Evolutionary conservation across 2,113 vertebrate genomes (phyloP), one percentile per base, ranked within the genome.

Genomic region (Mustelus asterias): DNA sequence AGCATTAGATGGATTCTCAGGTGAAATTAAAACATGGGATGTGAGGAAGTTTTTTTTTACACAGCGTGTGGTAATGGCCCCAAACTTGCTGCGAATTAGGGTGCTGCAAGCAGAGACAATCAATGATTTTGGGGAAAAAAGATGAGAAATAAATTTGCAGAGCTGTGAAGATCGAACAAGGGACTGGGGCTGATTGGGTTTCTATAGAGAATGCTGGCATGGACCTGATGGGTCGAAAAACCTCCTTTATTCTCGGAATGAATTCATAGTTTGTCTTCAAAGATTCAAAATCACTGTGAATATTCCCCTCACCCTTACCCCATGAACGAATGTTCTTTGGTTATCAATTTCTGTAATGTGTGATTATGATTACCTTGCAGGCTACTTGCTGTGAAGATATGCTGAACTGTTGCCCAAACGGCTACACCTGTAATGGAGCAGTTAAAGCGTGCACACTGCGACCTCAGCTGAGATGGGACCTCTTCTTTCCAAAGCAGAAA

Each of bases 301-400:
- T 65, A 5, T 29, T 48, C 24, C 41, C 9, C n/a, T 54, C 18
- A 90, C 60, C 26, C 54, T 58, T 60, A 7, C 9, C 9, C 44
- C 29, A 26, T 26, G 10, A 89, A 9, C 8, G 3, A 14, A 89
- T 54, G 24, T 29, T 58, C 10, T 89, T 26, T 8, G 2, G 29
- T 89, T 60, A 14, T 89, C 2, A 22, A 41, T 24, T 37, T 3
- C 1, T 67, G 8, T 69, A 41, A 94, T 70, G 63, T 60, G 63
- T 60, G 9, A 94, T 69, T 65, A 29, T 95, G n/a, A 26, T 95
- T 89, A 5, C 69, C 96, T 0, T 76, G 78, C 96, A 98, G 98
- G 98, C 97, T 0, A 97, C 98, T 70, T 98, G 97, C 96, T 98
- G 98, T 37, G 96, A 96, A 0, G 98, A 98, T 96, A 97, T 96